Conservation (phyloP, 2,113 vertebrate species). For the Macroglossus sobrinus region DNA sequence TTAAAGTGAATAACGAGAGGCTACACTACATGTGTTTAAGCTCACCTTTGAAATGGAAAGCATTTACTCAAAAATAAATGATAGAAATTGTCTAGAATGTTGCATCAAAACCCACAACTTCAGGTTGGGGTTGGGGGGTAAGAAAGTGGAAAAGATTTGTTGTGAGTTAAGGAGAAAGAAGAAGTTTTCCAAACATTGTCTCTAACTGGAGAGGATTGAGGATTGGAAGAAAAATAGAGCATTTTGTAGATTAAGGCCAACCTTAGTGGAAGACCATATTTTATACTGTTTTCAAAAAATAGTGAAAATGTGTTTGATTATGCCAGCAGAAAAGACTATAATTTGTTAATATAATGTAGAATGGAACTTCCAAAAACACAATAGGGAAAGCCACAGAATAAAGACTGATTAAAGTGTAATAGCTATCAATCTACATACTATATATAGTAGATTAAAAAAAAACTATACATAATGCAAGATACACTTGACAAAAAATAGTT, state of each 20-base stretch:
- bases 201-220: neutral
- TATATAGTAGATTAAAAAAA: neutral
- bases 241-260: neutral
- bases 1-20: fast-evolving
- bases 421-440: neutral
- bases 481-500: neutral
- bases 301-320: neutral
- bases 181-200: neutral
- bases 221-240: neutral
- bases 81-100: neutral
- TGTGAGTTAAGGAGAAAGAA: neutral
- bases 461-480: conserved; percentile 32
- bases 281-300: conserved; percentile 2
- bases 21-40: neutral
- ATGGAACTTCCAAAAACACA: neutral
- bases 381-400: neutral
- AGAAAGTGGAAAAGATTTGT: neutral
- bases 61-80: neutral
- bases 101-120: neutral
- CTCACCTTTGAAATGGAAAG: neutral
- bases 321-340: neutral
- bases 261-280: neutral
- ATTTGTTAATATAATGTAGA: neutral
- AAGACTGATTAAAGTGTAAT: neutral
- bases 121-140: fast-evolving